Evolutionary conservation across 2,113 vertebrate genomes (phyloP), one percentile per base, ranked within the genome.

Genomic region (Oncorhynchus tshawytscha): DNA sequence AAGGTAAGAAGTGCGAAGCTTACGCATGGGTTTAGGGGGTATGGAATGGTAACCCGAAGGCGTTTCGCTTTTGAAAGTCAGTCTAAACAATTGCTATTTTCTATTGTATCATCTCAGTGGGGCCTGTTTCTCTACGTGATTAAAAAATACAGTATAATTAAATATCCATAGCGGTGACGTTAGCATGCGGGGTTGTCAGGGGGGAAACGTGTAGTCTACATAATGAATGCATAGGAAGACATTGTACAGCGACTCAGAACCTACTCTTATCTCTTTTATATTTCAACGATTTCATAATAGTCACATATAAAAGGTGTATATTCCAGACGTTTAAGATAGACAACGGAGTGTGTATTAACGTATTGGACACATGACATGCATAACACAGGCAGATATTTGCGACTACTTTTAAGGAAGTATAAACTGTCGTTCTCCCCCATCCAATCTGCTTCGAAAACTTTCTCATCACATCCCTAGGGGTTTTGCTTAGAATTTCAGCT

Each of bases 61-160:
- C 25, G 71, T 34, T 71, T 62, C 64, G 80, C 82, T 85, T 90
- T 91, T 90, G 86, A 93, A 94, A 95, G 93, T 95, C 93, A 94
- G 92, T 94, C 94, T 91, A 92, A 90, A 83, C 73, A 74, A 60
- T 75, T 75, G 48, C 73, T 80, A 75, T 86, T 89, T 89, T 93
- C 89, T 92, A 88, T 91, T 90, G 88, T 90, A 91, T 88, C 92
- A 86, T 88, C 91, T 85, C 92, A 90, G 88, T 80, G 86, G 94
- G 94, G 90, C 90, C 93, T 91, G 94, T 91, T 93, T 92, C 91
- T 92, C 81, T 90, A 89, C 93, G 92, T 93, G 94, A 95, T 95
- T 93, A 90, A 94, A 96, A 94, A 95, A 96, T 94, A 94, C 86
- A 90, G 93, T 88, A 94, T 94, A 95, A 96, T 97, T 94, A 94